Percentiles rank a stretch among this genome's conserved stretches.
Conservation (phyloP, 64 coral and sea anemone genomes). For the Montipora sp. region DNA sequence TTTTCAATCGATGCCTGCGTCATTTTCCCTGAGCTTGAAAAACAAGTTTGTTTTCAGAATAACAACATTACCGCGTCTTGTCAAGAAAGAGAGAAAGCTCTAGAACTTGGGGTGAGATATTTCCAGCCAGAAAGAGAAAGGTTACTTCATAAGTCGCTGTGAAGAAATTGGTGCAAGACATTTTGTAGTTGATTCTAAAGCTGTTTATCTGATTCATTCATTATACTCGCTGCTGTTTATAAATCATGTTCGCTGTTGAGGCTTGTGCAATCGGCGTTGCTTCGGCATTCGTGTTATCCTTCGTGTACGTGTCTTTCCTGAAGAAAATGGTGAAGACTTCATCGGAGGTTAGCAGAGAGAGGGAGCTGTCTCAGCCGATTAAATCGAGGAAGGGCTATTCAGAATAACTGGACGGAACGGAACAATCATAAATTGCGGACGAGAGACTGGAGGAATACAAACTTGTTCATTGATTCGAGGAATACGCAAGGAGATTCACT, state of each 20-base stretch:
- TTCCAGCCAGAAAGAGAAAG: neutral
- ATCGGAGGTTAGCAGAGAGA: constrained; percentile 33
- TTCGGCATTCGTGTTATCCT: constrained; percentile 2
- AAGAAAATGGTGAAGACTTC: constrained; percentile 39
- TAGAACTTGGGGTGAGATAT: neutral
- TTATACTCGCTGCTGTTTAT: too few species aligned
- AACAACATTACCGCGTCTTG: neutral
- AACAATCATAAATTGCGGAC: too few species aligned
- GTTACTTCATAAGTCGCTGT: neutral
- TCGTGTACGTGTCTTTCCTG: constrained; percentile 36
- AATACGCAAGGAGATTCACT: neutral
- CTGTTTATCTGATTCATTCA: neutral
- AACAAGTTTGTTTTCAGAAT: neutral
- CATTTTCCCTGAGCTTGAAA: neutral
- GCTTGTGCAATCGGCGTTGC: neutral
- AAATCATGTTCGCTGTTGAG: constrained; percentile 31
- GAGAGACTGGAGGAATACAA: neutral
- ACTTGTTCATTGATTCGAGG: neutral
- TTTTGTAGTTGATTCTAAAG: neutral
- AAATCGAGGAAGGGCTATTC: neutral
- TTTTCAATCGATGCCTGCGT: neutral
- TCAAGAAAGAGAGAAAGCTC: neutral
- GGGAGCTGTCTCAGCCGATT: neutral
- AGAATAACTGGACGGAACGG: neutral
- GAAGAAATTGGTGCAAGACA: neutral